Base-by-base conservation (phyloP, 2,888 invertebrate species). In the Oasisia sp. region DNA sequence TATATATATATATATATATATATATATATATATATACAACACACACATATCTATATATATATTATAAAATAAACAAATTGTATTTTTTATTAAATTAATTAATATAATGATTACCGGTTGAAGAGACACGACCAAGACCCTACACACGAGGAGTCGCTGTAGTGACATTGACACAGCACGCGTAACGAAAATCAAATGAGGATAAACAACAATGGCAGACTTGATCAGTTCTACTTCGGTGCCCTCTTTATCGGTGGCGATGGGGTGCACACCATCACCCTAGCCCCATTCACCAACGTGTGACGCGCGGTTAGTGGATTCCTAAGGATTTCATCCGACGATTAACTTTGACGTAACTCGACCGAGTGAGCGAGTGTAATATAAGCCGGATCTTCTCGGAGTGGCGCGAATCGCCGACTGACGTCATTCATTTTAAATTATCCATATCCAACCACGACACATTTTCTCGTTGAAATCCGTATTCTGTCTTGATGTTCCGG, bases 341-440 rank as follows among this genome's bases (percentile, higher is more conserved):
- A 74, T 74, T 74, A 74, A 74, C 74, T 74, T 74, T 74, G 74
- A 74, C 74, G 74, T 74, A 74, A 74, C 74, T 74, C 74, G 74
- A 27, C 74, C 27, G 74, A 74, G 27, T 74, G 74, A 74, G 74
- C 74, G 74, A 74, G 19, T 74, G 19, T 74, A 74, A 74, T 74
- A 2, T 74, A 74, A 74, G 74, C 74, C 74, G 74, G 74, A 74
- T 74, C 19, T 74, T 74, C 74, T 74, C 8, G 56, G 56, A 14
- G 56, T 56, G 56, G 11, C 19, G 56, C 56, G 56, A 56, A 56
- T 56, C 56, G 56, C 19, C 19, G 19, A 56, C 56, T 56, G 74
- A 74, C 74, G 74, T 74, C 74, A 74, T 74, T 74, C 74, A 74
- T 74, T 19, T 74, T 1, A 74, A 74, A 74, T 74, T 27, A 74